Base-by-base conservation (phyloP, 2,113 vertebrate species). In the Sylvia atricapilla region DNA sequence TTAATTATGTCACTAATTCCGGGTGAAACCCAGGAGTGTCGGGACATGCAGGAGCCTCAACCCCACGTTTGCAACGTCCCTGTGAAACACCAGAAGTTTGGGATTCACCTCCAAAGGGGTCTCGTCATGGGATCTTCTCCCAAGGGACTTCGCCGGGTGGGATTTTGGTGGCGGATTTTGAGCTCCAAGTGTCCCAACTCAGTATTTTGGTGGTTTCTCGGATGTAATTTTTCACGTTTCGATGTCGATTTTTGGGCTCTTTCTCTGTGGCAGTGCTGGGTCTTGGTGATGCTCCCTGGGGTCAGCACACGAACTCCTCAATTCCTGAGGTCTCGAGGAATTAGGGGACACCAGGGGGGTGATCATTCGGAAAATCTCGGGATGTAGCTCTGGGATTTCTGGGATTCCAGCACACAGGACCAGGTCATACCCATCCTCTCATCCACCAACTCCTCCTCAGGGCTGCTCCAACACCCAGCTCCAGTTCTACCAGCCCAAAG, bases 1-100 rank as follows among this genome's bases (percentile, higher is more conserved):
- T 73, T 79, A 83, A 84, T 94, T 88, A 50, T 64, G 92, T 85
- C 90, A 86, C 83, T 90, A 66, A 85, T 87, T 93, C 82, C 58
- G 4, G 39, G 27, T 49, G 82, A 76, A 91, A 52, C 30, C 46
- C 28, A 69, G 75, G 62, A 11, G 5, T 75, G 85, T 77, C 58
- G 0, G 6, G 90, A 78, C 92, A 73, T 3, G 88, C 53, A 89
- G 75, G 66, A 90, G 10, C 52, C 63, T 17, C 62, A 85, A 5
- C 37, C 58, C 58, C 44, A 41, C 7, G 1, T 68, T 21, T 75
- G 17, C 31, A 53, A 31, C 6, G 19, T 5, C 30, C 16, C 43
- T 39, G 2, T 8, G 39, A 72, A 78, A 2, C 59, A 14, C 53
- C 1, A 1, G 15, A 13, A 69, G 6, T 10, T 47, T n/a, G 47